A percentile compares a stretch with the other conserved stretches of the same genome.
These are phyloP conservation scores for Cyphomyrmex costatus DNA, from an alignment of 1,140 invertebrate genomes.

Conservation along the genomic window DNA sequence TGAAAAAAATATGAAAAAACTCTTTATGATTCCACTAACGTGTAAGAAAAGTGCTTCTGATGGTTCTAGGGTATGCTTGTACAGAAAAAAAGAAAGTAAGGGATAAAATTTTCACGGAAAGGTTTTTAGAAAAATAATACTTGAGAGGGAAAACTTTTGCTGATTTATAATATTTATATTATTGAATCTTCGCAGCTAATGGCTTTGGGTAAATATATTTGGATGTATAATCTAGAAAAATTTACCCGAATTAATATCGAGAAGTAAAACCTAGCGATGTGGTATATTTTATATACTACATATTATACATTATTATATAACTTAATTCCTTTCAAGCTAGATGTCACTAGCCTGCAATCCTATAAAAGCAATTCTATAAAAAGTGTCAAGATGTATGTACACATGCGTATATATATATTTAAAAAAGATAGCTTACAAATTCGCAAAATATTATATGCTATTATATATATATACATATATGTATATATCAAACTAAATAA, in stretches of 20 bases:
- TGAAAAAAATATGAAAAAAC: not conserved
- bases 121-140: not conserved
- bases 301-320: not conserved
- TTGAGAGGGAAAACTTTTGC: not conserved
- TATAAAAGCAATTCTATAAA: not conserved
- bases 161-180: not conserved
- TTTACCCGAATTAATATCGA: not conserved
- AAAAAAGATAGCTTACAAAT: not conserved
- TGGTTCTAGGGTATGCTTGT: not conserved
- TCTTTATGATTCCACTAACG: not conserved
- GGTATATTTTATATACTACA: conserved; percentile 24
- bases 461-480: not conserved
- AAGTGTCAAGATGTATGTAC: not conserved
- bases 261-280: not conserved
- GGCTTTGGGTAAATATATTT: not conserved
- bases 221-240: not conserved
- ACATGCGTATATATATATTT: too few relatives aligned
- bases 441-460: too few relatives aligned
- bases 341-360: conserved; percentile 44
- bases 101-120: conserved; percentile 11
- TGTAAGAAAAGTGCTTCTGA: not conserved
- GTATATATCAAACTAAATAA: not conserved
- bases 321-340: conserved; percentile 16
- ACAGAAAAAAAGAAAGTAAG: not conserved
- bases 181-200: not conserved